Evolutionary conservation across 2,113 vertebrate genomes (phyloP).

Genomic region (Acrocephalus arundinaceus): DNA sequence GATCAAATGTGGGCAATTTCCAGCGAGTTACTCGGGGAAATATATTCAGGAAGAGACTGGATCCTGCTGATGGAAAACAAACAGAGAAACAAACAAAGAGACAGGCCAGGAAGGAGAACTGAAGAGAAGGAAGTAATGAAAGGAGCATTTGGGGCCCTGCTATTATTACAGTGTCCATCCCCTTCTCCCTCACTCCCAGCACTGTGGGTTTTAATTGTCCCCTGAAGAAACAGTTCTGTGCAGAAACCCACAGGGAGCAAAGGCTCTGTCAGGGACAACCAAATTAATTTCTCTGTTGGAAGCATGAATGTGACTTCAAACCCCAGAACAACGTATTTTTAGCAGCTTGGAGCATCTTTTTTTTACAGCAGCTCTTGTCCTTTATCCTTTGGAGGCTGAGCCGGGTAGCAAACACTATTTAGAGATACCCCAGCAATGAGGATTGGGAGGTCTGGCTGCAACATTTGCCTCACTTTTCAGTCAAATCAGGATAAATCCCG

Average conservation of each 20-base stretch:
- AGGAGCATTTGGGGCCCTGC: neutral
- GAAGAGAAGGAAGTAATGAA: slow-evolving; percentile 30
- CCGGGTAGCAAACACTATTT: neutral
- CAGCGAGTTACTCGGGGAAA: neutral
- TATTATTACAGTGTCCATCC: neutral
- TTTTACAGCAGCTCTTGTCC: neutral
- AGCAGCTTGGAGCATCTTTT: neutral
- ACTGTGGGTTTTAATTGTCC: slow-evolving; percentile 34
- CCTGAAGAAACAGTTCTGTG: slow-evolving; percentile 29
- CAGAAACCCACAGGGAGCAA: slow-evolving; percentile 10
- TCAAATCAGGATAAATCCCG: too few species aligned
- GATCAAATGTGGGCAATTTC: neutral
- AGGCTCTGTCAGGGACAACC: slow-evolving; percentile 20
- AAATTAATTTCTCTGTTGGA: slow-evolving; percentile 54
- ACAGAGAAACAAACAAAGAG: slow-evolving; percentile 12
- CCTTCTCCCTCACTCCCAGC: slow-evolving; percentile 8
- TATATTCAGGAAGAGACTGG: neutral
- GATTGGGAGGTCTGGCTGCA: neutral
- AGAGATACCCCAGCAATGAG: neutral
- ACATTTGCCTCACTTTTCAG: neutral
- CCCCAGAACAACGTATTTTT: neutral
- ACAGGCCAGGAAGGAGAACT: neutral
- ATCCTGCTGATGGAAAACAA: slow-evolving; percentile 21
- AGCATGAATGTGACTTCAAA: neutral
- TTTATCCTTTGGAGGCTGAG: neutral